phyloP scores from a whole-genome alignment of 1,140 invertebrate species.

The Diploscapter pachys region DNA sequence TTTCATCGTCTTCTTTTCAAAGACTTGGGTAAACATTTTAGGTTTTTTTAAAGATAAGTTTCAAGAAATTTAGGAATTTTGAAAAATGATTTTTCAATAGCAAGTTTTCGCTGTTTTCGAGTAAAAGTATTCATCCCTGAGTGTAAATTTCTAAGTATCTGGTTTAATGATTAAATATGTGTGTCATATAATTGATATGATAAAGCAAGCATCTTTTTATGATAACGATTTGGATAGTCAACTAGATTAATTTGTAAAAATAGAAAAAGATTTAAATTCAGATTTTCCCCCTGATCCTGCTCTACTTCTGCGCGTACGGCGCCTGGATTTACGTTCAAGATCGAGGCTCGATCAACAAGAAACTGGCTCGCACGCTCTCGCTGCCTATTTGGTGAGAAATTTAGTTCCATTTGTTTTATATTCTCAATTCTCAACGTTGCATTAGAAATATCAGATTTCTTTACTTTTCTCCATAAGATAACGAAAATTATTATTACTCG shows the following conservation, averaged over 20 bases:
- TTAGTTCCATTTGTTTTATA: neutral
- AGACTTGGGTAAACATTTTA: constrained; percentile 43
- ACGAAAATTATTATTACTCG: too few relatives aligned
- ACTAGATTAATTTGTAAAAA: neutral
- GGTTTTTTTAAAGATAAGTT: neutral
- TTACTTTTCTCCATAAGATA: too few relatives aligned
- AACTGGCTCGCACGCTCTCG: constrained; percentile 52
- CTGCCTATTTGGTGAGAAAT: constrained; percentile 45
- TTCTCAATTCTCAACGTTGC: neutral
- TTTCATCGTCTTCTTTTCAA: constrained; percentile 45
- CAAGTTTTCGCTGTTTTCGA: too few relatives aligned
- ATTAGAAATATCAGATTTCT: too few relatives aligned
- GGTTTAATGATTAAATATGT: too few relatives aligned
- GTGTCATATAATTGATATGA: too few relatives aligned
- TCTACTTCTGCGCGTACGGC: constrained; percentile 47
- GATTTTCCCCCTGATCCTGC: constrained; percentile 45
- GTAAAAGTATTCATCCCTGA: too few relatives aligned
- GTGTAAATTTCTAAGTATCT: too few relatives aligned
- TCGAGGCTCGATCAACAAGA: constrained; percentile 46
- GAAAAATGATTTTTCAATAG: too few relatives aligned
- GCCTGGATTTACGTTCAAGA: constrained; percentile 56
- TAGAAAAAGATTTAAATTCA: constrained; percentile 26
- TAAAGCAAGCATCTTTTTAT: neutral
- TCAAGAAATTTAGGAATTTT: too few relatives aligned
- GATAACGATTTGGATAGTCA: neutral